Evolutionary conservation across 1,140 invertebrate species (phyloP).

Genomic region (Portunus trituberculatus): DNA sequence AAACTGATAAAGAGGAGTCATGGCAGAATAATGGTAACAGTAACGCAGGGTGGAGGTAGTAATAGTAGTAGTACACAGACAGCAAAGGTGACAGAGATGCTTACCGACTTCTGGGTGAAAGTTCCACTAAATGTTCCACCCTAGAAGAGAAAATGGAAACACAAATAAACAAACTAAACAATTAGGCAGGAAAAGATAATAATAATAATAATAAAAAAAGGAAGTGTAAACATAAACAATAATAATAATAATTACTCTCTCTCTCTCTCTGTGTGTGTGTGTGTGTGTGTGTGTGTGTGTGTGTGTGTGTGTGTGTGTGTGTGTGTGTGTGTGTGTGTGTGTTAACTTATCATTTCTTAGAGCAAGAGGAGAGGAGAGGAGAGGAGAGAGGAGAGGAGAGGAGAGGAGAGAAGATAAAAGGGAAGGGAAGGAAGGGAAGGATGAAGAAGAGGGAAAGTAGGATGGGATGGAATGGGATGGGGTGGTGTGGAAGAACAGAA

Average conservation of each 20-base stretch:
- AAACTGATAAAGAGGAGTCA: no score
- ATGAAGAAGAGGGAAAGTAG: background rate
- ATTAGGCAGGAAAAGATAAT: background rate
- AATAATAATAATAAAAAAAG: background rate
- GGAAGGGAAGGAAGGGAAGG: background rate
- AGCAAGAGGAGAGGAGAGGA: background rate
- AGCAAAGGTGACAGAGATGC: background rate
- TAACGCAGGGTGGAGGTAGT: background rate
- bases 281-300: no score
- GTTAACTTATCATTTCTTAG: no score
- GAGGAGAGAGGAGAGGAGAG: background rate
- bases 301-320: background rate
- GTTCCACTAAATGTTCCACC: constrained; percentile 77
- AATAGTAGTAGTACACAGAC: background rate
- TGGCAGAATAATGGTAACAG: background rate
- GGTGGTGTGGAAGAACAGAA: background rate
- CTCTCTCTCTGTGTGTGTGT: background rate
- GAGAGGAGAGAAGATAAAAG: background rate
- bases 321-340: no score
- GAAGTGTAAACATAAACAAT: no score
- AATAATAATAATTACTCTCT: no score
- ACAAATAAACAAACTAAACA: constrained; percentile 44
- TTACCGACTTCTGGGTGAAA: constrained; percentile 77
- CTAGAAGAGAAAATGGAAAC: constrained; percentile 75
- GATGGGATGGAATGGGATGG: background rate